These are phyloP conservation scores for Panurus biarmicus DNA, from an alignment of 2,113 vertebrate species.

Conservation along the genomic window DNA sequence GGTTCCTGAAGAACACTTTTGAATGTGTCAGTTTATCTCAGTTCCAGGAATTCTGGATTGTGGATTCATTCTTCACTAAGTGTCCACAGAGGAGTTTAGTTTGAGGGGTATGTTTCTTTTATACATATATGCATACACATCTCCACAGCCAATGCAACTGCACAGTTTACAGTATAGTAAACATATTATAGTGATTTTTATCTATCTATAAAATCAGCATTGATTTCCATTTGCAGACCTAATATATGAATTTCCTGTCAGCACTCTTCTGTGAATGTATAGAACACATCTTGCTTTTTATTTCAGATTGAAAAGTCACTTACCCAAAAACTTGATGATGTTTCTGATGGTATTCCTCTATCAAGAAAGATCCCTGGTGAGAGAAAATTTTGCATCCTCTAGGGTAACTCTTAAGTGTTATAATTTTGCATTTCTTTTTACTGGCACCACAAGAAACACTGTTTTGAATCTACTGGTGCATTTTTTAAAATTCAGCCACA, in stretches of 20 bases:
- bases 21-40: background rate
- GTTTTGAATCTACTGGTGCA: background rate
- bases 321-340: background rate
- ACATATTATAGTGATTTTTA: background rate
- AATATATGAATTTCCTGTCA: background rate
- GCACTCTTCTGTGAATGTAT: background rate
- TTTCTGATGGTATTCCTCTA: conserved; percentile 29
- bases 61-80: background rate
- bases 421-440: background rate
- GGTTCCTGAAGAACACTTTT: background rate
- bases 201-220: background rate
- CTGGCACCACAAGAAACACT: background rate
- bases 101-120: background rate
- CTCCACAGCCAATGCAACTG: background rate
- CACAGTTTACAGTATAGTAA: background rate
- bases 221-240: background rate
- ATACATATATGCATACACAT: background rate
- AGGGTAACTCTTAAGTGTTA: background rate
- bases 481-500: background rate
- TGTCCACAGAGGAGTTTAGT: background rate
- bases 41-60: background rate
- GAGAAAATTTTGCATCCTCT: background rate
- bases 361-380: conserved; percentile 67
- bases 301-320: conserved; percentile 47
- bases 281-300: background rate